phyloP scores from a whole-genome alignment of 2,113 vertebrate genomes.

The Oncorhynchus mykiss region DNA sequence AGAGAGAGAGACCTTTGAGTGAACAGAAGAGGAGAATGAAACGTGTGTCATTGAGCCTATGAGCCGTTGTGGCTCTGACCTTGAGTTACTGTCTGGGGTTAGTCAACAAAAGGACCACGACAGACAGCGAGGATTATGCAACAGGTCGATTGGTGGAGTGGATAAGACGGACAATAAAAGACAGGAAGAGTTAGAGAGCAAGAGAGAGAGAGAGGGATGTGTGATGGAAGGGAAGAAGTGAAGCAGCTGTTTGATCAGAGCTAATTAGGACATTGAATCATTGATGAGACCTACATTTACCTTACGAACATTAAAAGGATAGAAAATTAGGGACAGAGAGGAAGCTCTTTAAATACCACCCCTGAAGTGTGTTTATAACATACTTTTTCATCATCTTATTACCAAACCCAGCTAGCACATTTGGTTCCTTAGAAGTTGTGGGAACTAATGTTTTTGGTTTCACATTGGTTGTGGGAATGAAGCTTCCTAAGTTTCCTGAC shows the following conservation, averaged over 20 bases:
- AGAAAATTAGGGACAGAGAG: constrained; percentile 13
- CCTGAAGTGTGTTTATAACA: constrained; percentile 47
- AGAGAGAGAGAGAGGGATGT: background rate
- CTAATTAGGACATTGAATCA: constrained; percentile 46
- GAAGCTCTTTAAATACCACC: constrained; percentile 52
- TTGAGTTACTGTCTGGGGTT: constrained; percentile 46
- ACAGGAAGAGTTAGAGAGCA: background rate
- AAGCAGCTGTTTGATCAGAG: constrained; percentile 35
- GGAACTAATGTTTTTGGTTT: too few species aligned
- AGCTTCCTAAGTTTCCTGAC: too few species aligned
- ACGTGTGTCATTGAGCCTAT: background rate
- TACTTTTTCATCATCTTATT: constrained; percentile 51
- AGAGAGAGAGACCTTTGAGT: background rate
- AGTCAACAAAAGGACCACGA: constrained; percentile 21
- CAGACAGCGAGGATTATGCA: constrained; percentile 35
- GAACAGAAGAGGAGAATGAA: background rate
- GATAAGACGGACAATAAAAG: constrained; percentile 28
- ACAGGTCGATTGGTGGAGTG: constrained; percentile 36
- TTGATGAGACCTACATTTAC: constrained; percentile 47
- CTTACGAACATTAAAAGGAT: constrained; percentile 29
- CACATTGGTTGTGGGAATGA: too few species aligned
- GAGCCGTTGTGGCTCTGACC: constrained; percentile 27
- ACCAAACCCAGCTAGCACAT: background rate
- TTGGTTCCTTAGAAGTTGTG: too few species aligned
- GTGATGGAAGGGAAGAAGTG: background rate